phyloP scores from a whole-genome alignment of 2,888 invertebrate genomes.

The Slavum lentiscoides region DNA sequence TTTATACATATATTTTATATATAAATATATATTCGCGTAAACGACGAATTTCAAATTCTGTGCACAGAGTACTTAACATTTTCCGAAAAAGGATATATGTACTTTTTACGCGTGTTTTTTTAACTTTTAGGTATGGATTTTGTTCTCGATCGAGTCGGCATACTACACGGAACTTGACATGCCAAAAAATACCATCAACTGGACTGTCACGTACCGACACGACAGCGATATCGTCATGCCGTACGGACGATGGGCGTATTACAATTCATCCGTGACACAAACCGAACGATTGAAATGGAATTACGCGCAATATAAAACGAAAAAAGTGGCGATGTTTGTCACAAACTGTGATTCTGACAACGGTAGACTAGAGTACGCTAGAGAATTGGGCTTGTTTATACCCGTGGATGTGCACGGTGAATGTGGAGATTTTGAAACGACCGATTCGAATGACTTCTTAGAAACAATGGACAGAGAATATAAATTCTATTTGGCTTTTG shows the following conservation, averaged over 20 bases:
- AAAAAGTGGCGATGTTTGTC: conserved; percentile 96
- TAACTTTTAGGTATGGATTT: conserved; percentile 76
- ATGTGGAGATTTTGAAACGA: conserved; percentile 83
- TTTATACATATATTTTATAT: no score
- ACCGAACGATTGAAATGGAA: conserved; percentile 69
- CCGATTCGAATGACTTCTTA: conserved; percentile 83
- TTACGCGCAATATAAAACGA: conserved; percentile 87
- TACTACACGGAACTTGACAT: conserved; percentile 87
- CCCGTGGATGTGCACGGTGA: conserved; percentile 89
- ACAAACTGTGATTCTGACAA: conserved; percentile 95
- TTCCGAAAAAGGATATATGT: no score
- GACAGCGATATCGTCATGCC: conserved; percentile 96
- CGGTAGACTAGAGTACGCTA: conserved; percentile 83
- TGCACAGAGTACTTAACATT: no score
- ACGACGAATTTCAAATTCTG: no score
- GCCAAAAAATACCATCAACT: conserved; percentile 80
- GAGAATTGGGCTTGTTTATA: conserved; percentile 82
- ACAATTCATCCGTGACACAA: conserved; percentile 72
- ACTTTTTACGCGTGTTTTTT: no score
- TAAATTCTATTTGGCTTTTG: conserved; percentile 95
- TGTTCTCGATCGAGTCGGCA: conserved; percentile 93
- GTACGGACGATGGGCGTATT: conserved; percentile 92
- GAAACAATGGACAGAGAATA: conserved; percentile 89
- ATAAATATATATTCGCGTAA: no score
- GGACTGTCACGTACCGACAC: conserved; percentile 93